These are phyloP conservation scores for Armadillidium nasatum DNA, from an alignment of 1,140 invertebrate genomes.

Conservation along the genomic window DNA sequence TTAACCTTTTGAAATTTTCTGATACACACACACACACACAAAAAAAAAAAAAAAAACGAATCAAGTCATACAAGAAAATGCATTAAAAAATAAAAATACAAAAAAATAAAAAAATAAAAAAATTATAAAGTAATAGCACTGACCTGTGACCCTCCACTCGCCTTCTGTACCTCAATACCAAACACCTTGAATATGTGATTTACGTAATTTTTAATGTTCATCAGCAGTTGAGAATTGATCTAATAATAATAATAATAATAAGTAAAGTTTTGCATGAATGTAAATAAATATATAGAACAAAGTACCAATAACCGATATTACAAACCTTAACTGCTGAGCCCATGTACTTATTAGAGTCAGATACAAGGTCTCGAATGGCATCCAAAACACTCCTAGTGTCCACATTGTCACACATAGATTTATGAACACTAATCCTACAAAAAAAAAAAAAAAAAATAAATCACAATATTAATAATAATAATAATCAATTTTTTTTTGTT, in stretches of 20 bases:
- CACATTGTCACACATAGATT: slow-evolving; percentile 89
- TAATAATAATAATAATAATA: slow-evolving; percentile 17
- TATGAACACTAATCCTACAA: slow-evolving; percentile 59
- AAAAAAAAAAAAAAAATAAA: too few species aligned
- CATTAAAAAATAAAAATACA: too few species aligned
- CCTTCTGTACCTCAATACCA: slow-evolving; percentile 61
- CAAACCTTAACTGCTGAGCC: slow-evolving; percentile 60
- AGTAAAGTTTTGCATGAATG: neutral
- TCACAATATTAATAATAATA: neutral
- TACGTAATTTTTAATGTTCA: slow-evolving; percentile 64
- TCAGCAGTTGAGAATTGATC: slow-evolving; percentile 53
- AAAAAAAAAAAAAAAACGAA: too few species aligned
- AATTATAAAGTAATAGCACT: neutral
- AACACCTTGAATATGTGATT: slow-evolving; percentile 83
- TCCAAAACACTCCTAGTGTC: slow-evolving; percentile 85
- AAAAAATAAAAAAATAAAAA: too few species aligned
- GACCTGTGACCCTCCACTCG: slow-evolving; percentile 67
- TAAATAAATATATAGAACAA: slow-evolving; percentile 3
- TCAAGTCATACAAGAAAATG: too few species aligned
- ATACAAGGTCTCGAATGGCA: slow-evolving; percentile 73
- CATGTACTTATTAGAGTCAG: slow-evolving; percentile 77
- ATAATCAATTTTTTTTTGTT: too few species aligned
- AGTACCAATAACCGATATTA: slow-evolving; percentile 52
- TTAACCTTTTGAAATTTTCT: too few species aligned
- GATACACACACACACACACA: too few species aligned